A percentile compares a stretch with the other conserved stretches of the same genome.
Evolutionary conservation across 1,140 invertebrate species (phyloP).

Genomic region (Conus betulinus): DNA sequence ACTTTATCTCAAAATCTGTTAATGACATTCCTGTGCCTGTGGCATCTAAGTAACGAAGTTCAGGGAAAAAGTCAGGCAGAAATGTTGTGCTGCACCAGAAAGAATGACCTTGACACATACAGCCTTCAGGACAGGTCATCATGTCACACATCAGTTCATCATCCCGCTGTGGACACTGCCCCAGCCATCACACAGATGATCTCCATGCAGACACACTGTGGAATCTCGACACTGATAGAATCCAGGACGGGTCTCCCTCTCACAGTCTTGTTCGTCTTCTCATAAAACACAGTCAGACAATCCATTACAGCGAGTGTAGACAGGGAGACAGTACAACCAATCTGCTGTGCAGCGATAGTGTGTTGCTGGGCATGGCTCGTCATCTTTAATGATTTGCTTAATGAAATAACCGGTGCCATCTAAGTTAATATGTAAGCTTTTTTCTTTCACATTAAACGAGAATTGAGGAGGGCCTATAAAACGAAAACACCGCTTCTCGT

Average conservation of each 20-base stretch:
- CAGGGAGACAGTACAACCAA: conserved; percentile 12
- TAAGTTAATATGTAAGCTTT: neutral
- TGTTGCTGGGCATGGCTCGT: neutral
- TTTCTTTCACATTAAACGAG: no score
- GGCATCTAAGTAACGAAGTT: conserved; percentile 10
- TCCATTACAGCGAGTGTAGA: conserved; percentile 39
- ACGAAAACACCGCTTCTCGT: no score
- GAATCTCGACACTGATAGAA: conserved; percentile 31
- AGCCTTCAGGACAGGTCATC: conserved; percentile 19
- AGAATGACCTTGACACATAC: conserved; percentile 4
- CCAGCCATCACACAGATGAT: conserved; percentile 33
- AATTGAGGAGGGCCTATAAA: no score
- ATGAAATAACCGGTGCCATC: neutral
- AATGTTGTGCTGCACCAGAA: neutral
- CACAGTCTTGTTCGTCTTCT: conserved; percentile 20
- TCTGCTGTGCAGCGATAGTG: conserved; percentile 7
- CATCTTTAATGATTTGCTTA: neutral
- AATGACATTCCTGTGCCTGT: neutral
- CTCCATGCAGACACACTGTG: conserved; percentile 21
- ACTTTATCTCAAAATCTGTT: neutral
- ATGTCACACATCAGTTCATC: conserved; percentile 34
- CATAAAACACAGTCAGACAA: conserved; percentile 4
- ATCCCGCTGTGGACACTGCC: conserved; percentile 31
- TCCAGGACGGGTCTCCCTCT: neutral
- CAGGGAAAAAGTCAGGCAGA: neutral